phyloP scores from a whole-genome alignment of 1,140 invertebrate species.

The Ctenoplectra terminalis region DNA sequence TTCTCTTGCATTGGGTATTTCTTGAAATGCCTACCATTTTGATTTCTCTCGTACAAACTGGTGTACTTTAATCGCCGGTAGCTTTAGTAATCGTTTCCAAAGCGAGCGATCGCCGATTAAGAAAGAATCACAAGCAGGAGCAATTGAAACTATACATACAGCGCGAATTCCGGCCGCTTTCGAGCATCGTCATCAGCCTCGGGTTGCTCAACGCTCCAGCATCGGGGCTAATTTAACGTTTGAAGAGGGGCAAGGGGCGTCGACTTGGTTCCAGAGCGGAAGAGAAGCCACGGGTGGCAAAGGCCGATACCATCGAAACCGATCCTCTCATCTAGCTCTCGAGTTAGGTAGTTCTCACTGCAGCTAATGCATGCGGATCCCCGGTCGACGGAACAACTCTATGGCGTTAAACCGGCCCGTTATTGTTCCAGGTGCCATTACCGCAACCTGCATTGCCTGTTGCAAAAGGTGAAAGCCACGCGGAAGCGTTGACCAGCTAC shows the following conservation, averaged over 20 bases:
- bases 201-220: conserved; percentile 43
- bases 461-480: conserved; percentile 72
- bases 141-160: too few species aligned
- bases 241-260: conserved; percentile 35
- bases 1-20: too few species aligned
- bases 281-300: conserved; percentile 74
- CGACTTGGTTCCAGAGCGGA: conserved; percentile 69
- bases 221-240: conserved; percentile 59
- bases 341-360: conserved; percentile 71
- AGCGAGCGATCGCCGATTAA: too few species aligned
- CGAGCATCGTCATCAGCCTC: conserved; percentile 19
- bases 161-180: conserved; percentile 26
- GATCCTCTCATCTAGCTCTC: conserved; percentile 72
- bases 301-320: conserved; percentile 71
- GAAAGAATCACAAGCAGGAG: neutral
- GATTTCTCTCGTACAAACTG: too few species aligned
- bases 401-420: conserved; percentile 70
- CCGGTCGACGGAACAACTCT: conserved; percentile 65
- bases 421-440: conserved; percentile 73
- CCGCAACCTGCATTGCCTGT: conserved; percentile 63
- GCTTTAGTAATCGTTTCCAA: too few species aligned
- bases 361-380: conserved; percentile 69
- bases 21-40: too few species aligned
- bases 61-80: too few species aligned
- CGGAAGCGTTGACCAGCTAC: conserved; percentile 50